Conservation (phyloP, 2,113 vertebrate genomes). For the Sinocyclocheilus rhinocerous region DNA sequence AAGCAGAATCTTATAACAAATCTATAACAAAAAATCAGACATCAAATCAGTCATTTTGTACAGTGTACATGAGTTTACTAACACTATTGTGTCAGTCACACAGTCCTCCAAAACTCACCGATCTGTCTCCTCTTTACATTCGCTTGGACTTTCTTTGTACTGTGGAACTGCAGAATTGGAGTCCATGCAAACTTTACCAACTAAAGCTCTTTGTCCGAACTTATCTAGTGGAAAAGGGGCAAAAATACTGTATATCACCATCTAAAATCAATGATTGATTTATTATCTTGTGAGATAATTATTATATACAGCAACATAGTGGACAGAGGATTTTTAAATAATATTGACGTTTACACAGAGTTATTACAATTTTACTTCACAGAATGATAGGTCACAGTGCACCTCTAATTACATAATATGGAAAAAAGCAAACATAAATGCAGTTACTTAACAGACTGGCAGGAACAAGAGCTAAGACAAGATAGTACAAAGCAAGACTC, state of each 20-base stretch:
- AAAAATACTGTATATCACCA: background rate
- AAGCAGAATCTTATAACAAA: too few relatives aligned
- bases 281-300: background rate
- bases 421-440: slow-evolving; percentile 12
- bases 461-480: background rate
- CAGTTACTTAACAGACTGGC: slow-evolving; percentile 12
- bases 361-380: too few relatives aligned
- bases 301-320: background rate
- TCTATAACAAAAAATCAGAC: background rate
- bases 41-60: background rate
- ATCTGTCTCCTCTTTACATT: slow-evolving; percentile 83
- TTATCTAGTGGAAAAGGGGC: slow-evolving; percentile 77
- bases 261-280: background rate
- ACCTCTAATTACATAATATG: slow-evolving; percentile 13
- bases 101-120: slow-evolving; percentile 70
- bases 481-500: slow-evolving; percentile 17
- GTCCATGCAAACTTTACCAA: slow-evolving; percentile 99
- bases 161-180: slow-evolving; percentile 76
- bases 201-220: slow-evolving; percentile 91
- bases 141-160: slow-evolving; percentile 83
- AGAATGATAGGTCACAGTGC: background rate
- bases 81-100: background rate
- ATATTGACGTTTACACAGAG: too few relatives aligned
- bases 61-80: background rate
- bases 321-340: background rate